Conservation (phyloP, 2,113 vertebrate genomes). For the Collichthys lucidus region DNA sequence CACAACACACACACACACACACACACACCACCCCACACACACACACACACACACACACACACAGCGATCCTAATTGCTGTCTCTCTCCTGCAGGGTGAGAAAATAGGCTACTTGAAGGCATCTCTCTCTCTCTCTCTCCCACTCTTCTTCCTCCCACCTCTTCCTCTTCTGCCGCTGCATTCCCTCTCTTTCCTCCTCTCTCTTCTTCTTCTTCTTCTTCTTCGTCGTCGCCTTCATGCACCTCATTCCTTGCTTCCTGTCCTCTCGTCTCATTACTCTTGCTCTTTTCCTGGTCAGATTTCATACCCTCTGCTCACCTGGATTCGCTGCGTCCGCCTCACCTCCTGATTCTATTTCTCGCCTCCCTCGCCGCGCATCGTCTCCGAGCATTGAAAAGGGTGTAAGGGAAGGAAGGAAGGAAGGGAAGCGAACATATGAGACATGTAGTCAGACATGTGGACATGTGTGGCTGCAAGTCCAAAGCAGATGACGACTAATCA, state of each 20-base stretch:
- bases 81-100: conserved; percentile 70
- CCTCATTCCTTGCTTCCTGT: conserved; percentile 18
- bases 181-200: background rate
- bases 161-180: background rate
- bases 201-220: conserved; percentile 1
- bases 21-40: conserved; percentile 43
- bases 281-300: conserved; percentile 2
- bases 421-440: background rate
- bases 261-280: conserved; percentile 28
- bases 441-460: background rate
- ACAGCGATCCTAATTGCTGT: conserved; percentile 69
- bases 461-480: background rate
- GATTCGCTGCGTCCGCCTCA: background rate
- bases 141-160: conserved; percentile 53
- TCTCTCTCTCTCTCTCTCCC: conserved; percentile 48
- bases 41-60: conserved; percentile 12
- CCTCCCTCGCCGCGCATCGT: background rate
- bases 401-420: background rate
- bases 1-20: background rate
- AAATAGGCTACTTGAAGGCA: conserved; percentile 71
- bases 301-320: background rate
- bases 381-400: background rate
- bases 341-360: background rate
- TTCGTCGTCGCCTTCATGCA: background rate
- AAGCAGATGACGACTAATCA: background rate